Evolutionary conservation across 2,113 vertebrate genomes (phyloP), one percentile per base, ranked within the genome.

Genomic region (Cebidichthys violaceus): DNA sequence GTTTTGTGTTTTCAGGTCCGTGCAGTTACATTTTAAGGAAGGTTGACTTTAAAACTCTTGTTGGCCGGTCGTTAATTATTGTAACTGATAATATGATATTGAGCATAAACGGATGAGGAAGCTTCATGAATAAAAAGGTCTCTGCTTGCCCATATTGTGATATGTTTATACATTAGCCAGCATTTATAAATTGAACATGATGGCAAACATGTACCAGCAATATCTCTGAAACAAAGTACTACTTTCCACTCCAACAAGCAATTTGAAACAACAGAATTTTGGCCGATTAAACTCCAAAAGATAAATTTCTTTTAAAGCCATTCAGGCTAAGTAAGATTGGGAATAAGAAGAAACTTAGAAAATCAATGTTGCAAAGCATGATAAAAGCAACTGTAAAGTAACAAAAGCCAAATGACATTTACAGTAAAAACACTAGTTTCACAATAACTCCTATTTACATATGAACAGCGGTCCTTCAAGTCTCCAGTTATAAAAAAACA

Each of bases 391-490:
- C 86, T 66, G 68, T 88, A 87, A 90, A 90, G 88, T 88, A 93
- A 87, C 71, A 88, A 90, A 90, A 95, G 92, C 94, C 94, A 88
- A 94, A 94, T 96, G 93, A 96, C 95, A 91, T 94, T 90, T 94
- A 96, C 94, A 96, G 66, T 91, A 89, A 88, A 90, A 97, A 96
- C 95, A 97, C 96, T 94, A 96, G 94, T 95, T 96, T 96, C 96
- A 97, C 96, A 93, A 95, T 78, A 93, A 92, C 90, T 94, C 93
- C 94, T 98, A 98, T 98, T 96, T 97, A 98, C 97, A 99, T 94
- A 97, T 96, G 95, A 93, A 93, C 97, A 97, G 95, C 96, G 97
- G 97, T 97, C 97, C 96, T 98, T 98, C 97, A 98, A 98, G 97
- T 97, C 96, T 97, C 96, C 96, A 97, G 97, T 98, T 97, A 96